Base-by-base conservation (phyloP, 2,797 vertebrate species). In the Chelon auratus region DNA sequence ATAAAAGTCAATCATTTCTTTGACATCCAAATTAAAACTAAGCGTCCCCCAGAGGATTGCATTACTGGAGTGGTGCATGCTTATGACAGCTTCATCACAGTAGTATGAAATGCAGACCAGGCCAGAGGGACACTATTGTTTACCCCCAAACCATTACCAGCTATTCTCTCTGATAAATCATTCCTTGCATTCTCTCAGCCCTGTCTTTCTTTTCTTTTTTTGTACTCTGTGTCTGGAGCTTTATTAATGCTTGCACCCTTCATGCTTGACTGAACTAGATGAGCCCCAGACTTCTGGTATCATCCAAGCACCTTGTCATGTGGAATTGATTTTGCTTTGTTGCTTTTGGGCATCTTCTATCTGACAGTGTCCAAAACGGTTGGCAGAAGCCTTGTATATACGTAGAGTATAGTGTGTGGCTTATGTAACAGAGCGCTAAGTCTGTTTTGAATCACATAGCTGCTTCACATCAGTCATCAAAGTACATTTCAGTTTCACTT, bases 1-100 rank as follows among this genome's bases (percentile, higher is more conserved):
- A 77, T 84, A 75, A 82, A 88, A 92, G 86, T 91, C 90, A 82
- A 91, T 93, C 89, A 91, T 90, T 88, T 88, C 82, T 75, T 65
- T 91, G 90, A 92, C 89, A 87, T 81, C 80, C 84, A 92, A 91
- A 93, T 92, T 91, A 93, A 92, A 91, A 91, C 75, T 82, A 90
- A 92, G 81, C 81, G 53, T 86, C 76, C 90, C 79, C 80, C 53
- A 57, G 78, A 90, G 87, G 85, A 90, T 80, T 84, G 72, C 67
- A 85, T 93, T 90, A 85, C 72, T 51, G 15, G 61, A 87, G 81
- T 72, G 78, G 58, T 84, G 83, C 26, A 13, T 77, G 76, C 68
- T 82, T 78, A 85, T 92, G 92, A 93, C 92, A 92, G 89, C 84
- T 92, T 89, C 90, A 92, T 93, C 90, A 89, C 82, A 78, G 75